phyloP scores from a whole-genome alignment of 2,888 invertebrate genomes.

The Chelonus formosanus region DNA sequence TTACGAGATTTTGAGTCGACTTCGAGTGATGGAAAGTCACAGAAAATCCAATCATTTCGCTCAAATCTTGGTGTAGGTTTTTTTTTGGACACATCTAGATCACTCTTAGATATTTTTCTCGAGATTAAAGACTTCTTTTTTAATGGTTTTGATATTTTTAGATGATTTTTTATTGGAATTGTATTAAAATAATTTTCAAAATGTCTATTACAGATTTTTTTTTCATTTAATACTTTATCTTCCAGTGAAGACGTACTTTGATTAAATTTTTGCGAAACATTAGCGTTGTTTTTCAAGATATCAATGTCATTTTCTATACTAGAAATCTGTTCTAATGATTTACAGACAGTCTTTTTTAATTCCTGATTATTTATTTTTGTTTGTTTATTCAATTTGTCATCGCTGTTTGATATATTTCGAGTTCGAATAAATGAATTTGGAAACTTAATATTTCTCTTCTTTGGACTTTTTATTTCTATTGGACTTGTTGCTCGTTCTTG shows the following conservation, averaged over 20 bases:
- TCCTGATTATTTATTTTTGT: slow-evolving; percentile 17
- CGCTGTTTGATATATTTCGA: slow-evolving; percentile 46
- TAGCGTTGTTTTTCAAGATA: not conserved
- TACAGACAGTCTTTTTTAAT: slow-evolving; percentile 32
- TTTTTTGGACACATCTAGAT: slow-evolving; percentile 52
- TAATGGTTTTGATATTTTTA: slow-evolving; percentile 39
- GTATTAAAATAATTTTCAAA: slow-evolving; percentile 23
- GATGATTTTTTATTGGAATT: slow-evolving; percentile 31
- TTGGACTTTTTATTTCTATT: slow-evolving; percentile 31
- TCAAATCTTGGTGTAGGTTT: slow-evolving; percentile 54
- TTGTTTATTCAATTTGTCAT: slow-evolving; percentile 39
- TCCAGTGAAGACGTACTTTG: not conserved
- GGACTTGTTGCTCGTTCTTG: slow-evolving; percentile 38
- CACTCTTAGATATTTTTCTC: slow-evolving; percentile 51
- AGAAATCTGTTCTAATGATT: slow-evolving; percentile 45
- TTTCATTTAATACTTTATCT: not conserved
- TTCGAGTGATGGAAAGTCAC: slow-evolving; percentile 50
- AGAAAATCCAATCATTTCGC: slow-evolving; percentile 50
- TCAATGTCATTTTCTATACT: slow-evolving; percentile 9
- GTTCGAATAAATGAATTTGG: slow-evolving; percentile 49
- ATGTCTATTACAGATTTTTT: not conserved
- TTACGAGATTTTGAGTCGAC: slow-evolving; percentile 51
- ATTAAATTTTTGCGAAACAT: not conserved
- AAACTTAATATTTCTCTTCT: slow-evolving; percentile 43
- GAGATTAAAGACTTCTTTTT: slow-evolving; percentile 41